These are phyloP conservation scores for Neofelis nebulosa DNA, from an alignment of 2,113 vertebrate genomes.

Conservation along the genomic window DNA sequence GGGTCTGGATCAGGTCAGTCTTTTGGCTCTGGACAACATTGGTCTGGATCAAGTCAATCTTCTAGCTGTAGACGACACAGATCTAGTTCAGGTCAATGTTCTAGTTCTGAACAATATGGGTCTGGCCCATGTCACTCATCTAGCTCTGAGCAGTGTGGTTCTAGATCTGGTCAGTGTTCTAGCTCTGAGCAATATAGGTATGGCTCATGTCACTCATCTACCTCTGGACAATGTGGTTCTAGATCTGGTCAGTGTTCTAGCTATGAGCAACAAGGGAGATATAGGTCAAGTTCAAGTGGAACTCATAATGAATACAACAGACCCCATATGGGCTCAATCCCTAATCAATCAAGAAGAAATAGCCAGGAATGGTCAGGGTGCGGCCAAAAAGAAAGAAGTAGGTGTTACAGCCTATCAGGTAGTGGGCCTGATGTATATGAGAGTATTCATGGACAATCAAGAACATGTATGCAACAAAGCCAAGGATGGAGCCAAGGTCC, in stretches of 20 bases:
- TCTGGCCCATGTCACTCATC: background rate
- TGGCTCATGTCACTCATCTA: background rate
- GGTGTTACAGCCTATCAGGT: background rate
- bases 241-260: background rate
- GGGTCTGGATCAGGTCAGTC: background rate
- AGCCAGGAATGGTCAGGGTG: conserved; percentile 22
- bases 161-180: background rate
- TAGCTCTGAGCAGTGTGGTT: background rate
- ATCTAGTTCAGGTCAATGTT: background rate
- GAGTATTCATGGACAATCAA: background rate
- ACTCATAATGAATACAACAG: background rate
- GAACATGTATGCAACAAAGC: background rate
- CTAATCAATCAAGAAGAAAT: background rate
- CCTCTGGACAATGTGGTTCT: background rate
- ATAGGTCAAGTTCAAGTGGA: conserved; percentile 12
- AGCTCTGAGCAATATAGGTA: background rate
- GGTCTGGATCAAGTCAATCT: background rate
- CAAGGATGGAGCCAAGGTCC: background rate
- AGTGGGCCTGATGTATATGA: background rate
- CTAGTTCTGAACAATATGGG: background rate
- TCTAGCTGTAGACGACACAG: background rate
- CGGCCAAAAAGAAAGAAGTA: conserved; percentile 2
- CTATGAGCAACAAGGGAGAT: background rate
- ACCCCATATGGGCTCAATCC: background rate
- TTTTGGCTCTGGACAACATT: background rate